Conservation (phyloP, 2,113 vertebrate genomes). For the Xiphorhynchus elegans region DNA sequence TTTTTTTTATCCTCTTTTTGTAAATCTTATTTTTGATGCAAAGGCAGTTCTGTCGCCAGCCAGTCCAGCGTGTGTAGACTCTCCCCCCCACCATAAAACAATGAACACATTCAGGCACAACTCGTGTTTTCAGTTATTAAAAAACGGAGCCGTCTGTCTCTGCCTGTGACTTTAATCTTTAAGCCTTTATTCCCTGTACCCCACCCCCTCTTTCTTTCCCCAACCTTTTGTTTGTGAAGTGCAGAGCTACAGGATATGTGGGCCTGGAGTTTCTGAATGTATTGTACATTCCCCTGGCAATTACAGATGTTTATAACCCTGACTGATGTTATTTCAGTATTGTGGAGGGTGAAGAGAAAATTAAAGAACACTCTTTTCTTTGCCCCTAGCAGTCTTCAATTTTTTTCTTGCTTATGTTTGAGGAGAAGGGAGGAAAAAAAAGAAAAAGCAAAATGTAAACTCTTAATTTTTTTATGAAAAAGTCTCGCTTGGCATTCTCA, state of each 20-base stretch:
- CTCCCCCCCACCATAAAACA: conserved; percentile 75
- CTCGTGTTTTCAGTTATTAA: conserved; percentile 87
- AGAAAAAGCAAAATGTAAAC: not conserved
- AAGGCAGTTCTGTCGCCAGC: conserved; percentile 78
- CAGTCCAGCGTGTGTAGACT: conserved; percentile 74
- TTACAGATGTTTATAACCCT: conserved; percentile 69
- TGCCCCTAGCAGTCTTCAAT: conserved; percentile 4
- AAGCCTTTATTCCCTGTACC: conserved; percentile 78
- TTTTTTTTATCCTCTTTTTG: not conserved
- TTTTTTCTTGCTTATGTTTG: not conserved
- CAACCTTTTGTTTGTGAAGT: conserved; percentile 79
- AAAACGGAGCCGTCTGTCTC: conserved; percentile 84
- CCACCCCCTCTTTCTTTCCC: conserved; percentile 68
- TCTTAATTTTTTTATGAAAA: not conserved
- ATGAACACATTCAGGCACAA: conserved; percentile 84
- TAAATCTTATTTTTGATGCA: conserved; percentile 75
- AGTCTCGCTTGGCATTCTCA: not conserved
- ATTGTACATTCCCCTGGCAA: conserved; percentile 68
- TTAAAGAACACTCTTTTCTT: not conserved
- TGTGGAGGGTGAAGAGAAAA: conserved; percentile 42
- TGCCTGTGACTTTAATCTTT: conserved; percentile 85
- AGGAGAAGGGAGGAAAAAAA: no score
- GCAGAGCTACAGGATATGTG: conserved; percentile 71
- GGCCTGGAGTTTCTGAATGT: conserved; percentile 66
- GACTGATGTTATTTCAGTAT: conserved; percentile 66